Conservation (phyloP, 2,888 invertebrate species). For the Heteromyza rotundicornis region DNA sequence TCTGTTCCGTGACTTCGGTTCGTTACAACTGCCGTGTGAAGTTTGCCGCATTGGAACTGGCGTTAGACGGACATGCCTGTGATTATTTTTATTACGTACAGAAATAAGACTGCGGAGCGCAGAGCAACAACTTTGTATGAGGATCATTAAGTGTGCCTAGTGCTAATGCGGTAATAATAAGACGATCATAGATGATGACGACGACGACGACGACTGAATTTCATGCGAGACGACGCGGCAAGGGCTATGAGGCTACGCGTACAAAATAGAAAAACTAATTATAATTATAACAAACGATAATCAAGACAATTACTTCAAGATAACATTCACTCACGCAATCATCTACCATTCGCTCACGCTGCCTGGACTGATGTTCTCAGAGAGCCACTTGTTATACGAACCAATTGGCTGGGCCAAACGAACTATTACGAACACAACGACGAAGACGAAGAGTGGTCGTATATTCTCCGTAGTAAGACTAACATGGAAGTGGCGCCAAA, state of each 20-base stretch:
- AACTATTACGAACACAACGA: no score
- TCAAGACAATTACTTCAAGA: conserved; percentile 18
- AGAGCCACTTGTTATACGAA: no score
- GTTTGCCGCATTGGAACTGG: conserved; percentile 19
- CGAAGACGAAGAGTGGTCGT: no score
- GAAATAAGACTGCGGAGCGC: background rate
- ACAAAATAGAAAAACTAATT: conserved; percentile 2
- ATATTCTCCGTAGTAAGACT: no score
- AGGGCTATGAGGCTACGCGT: background rate
- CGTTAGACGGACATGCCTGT: conserved; percentile 20
- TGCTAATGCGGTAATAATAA: conserved; percentile 18
- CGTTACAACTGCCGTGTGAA: conserved; percentile 18
- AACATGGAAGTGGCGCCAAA: no score
- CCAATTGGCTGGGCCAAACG: no score
- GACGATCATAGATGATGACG: background rate
- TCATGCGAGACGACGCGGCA: conserved; percentile 10
- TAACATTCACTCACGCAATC: background rate
- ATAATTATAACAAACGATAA: conserved; percentile 9
- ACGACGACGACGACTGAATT: conserved; percentile 8
- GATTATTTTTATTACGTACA: conserved; percentile 3
- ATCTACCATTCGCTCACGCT: no score
- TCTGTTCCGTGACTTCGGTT: background rate
- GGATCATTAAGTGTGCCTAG: conserved; percentile 8
- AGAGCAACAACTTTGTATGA: background rate
- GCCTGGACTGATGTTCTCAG: no score